Conservation (phyloP, 2,797 vertebrate genomes). For the Eutrigla gurnardus region DNA sequence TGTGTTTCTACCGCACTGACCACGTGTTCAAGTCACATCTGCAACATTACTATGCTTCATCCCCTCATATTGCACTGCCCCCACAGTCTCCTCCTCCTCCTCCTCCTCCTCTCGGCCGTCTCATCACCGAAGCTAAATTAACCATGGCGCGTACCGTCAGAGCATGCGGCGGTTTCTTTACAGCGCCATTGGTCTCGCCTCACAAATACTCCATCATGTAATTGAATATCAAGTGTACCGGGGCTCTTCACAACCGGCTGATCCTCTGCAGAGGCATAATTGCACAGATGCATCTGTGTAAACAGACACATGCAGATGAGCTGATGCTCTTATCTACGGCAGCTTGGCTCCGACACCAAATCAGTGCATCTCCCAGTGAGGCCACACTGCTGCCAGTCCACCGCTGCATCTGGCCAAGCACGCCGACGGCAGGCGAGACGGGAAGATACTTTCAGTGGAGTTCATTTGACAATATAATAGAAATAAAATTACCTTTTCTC, state of each 20-base stretch:
- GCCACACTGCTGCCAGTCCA: neutral
- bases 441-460: neutral
- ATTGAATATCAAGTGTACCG: conserved; percentile 73
- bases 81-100: conserved; percentile 37
- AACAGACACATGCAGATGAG: conserved; percentile 22
- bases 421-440: neutral
- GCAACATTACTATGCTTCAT: conserved; percentile 26
- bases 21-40: conserved; percentile 15
- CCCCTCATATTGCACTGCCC: conserved; percentile 22
- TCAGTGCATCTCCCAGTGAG: neutral
- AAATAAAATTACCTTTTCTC: neutral
- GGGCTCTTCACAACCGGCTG: conserved; percentile 46
- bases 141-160: conserved; percentile 66
- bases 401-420: neutral
- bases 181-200: conserved; percentile 68
- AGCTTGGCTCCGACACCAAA: conserved; percentile 4
- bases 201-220: conserved; percentile 69
- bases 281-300: neutral
- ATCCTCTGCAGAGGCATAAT: conserved; percentile 26
- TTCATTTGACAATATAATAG: neutral
- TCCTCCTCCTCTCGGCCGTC: conserved; percentile 53
- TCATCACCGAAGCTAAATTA: conserved; percentile 72
- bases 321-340: conserved; percentile 15
- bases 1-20: conserved; percentile 7
- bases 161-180: conserved; percentile 56